These are phyloP conservation scores for Psephotus haematonotus DNA, from an alignment of 2,113 vertebrate species.

Conservation along the genomic window DNA sequence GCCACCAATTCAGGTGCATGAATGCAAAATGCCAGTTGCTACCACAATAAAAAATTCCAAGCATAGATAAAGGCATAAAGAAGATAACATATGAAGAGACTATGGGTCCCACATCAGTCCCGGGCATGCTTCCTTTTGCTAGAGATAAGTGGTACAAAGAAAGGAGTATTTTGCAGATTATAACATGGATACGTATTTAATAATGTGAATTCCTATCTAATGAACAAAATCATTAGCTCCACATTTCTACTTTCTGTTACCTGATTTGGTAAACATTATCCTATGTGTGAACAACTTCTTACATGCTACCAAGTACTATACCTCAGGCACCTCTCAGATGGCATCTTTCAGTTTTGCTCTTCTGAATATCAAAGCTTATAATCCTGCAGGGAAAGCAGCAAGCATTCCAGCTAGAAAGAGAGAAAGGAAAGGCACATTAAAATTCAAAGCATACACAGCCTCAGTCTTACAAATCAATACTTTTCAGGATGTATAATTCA, in stretches of 20 bases:
- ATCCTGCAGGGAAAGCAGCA: conserved; percentile 14
- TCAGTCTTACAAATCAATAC: not conserved
- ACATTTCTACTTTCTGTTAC: not conserved
- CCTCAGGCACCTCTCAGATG: conserved; percentile 90
- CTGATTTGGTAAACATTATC: not conserved
- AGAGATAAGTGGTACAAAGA: not conserved
- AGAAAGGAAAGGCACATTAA: conserved; percentile 24
- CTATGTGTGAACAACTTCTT: not conserved
- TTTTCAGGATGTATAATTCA: not conserved
- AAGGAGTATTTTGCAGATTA: not conserved
- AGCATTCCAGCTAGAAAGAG: conserved; percentile 70
- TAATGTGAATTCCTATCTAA: not conserved
- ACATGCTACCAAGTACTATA: conserved; percentile 58
- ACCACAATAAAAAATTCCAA: not conserved
- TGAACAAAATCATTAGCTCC: not conserved
- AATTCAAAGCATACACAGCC: conserved; percentile 10
- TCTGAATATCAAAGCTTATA: conserved; percentile 59
- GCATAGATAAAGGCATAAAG: not conserved
- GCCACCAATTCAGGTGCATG: not conserved
- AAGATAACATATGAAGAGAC: not conserved
- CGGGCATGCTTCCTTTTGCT: not conserved
- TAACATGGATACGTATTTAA: not conserved
- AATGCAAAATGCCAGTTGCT: not conserved
- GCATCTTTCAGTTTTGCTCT: conserved; percentile 83
- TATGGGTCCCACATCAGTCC: not conserved